Conservation (phyloP, 1,140 invertebrate genomes). For the Drosophila repleta region DNA sequence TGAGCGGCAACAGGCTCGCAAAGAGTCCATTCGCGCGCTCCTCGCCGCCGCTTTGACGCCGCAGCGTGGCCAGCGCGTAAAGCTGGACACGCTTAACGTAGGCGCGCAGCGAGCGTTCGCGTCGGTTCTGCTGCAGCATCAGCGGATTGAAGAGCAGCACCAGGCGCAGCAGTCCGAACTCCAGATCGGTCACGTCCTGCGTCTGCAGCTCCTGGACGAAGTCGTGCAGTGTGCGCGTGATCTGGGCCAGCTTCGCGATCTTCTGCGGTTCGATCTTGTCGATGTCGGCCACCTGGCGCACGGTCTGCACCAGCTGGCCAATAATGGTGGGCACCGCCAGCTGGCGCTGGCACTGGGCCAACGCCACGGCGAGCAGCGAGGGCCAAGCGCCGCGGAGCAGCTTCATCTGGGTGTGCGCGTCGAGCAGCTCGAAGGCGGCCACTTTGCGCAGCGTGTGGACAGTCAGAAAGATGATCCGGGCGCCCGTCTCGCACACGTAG, state of each 20-base stretch:
- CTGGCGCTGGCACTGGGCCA: constrained; percentile 92
- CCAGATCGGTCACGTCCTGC: constrained; percentile 90
- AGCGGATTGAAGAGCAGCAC: constrained; percentile 89
- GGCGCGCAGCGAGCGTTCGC: constrained; percentile 61
- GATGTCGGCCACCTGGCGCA: constrained; percentile 85
- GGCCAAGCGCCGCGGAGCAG: constrained; percentile 95
- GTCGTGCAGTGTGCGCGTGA: constrained; percentile 92
- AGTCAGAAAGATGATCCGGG: constrained; percentile 93
- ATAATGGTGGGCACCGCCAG: constrained; percentile 93
- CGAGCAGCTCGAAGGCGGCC: constrained; percentile 91
- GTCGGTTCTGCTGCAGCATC: constrained; percentile 58
- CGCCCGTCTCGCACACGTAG: constrained; percentile 96
- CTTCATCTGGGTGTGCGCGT: constrained; percentile 92
- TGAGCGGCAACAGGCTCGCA: constrained; percentile 89
- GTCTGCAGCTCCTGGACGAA: constrained; percentile 90
- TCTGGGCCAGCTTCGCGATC: constrained; percentile 91
- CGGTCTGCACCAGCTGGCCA: constrained; percentile 90
- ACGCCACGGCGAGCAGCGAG: constrained; percentile 95
- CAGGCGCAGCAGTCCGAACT: constrained; percentile 95
- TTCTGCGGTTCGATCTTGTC: constrained; percentile 89
- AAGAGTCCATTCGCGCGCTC: constrained; percentile 84
- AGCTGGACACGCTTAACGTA: constrained; percentile 76
- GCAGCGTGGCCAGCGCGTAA: constrained; percentile 63
- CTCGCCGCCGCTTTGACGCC: constrained; percentile 51
- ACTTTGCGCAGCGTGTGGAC: constrained; percentile 95